Conservation (phyloP, 1,140 invertebrate species). For the Eriosoma lanigerum region DNA sequence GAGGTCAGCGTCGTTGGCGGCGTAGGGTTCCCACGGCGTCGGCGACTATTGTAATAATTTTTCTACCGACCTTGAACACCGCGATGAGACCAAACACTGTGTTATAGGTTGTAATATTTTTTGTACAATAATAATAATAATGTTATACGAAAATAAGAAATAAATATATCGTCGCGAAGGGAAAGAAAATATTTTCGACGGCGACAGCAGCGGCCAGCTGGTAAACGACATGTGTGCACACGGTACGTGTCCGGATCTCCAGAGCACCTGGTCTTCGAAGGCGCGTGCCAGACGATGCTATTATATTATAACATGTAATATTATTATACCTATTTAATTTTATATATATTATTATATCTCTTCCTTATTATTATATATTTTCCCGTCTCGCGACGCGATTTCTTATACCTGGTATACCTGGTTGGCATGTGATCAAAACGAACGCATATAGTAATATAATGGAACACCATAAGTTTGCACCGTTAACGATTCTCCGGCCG, state of each 20-base stretch:
- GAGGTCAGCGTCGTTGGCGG: too few species aligned
- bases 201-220: not conserved
- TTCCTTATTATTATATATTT: too few species aligned
- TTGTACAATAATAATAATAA: too few species aligned
- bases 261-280: constrained; percentile 43
- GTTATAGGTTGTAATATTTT: too few species aligned
- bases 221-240: constrained; percentile 29
- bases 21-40: too few species aligned
- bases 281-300: constrained; percentile 41
- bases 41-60: too few species aligned
- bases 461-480: constrained; percentile 13
- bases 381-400: not conserved
- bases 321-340: not conserved
- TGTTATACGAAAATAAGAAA: too few species aligned
- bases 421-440: constrained; percentile 32
- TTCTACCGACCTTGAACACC: too few species aligned
- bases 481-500: constrained; percentile 1
- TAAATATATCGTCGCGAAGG: too few species aligned
- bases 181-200: too few species aligned
- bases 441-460: not conserved
- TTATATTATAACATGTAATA: not conserved
- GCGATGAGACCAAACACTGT: too few species aligned
- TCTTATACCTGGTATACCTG: not conserved
- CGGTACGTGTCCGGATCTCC: not conserved
- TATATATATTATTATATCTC: not conserved